These are phyloP conservation scores for Tachystola acroxantha DNA, from an alignment of 2,888 invertebrate genomes.

Conservation along the genomic window DNA sequence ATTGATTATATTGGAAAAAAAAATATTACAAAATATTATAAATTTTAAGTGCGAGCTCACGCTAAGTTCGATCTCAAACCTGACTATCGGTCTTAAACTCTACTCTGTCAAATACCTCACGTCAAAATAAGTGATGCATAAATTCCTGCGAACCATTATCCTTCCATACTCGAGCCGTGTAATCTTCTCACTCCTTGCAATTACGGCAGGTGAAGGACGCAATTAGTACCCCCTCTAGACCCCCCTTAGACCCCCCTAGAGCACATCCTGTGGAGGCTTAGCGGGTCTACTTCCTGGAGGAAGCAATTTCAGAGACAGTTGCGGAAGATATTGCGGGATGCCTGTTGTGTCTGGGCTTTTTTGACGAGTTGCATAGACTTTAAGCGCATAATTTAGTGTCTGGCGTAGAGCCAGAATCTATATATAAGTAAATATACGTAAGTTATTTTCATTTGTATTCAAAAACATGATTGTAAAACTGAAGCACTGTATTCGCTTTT, in stretches of 20 bases:
- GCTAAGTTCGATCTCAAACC: too few species aligned
- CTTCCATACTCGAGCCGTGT: constrained; percentile 6
- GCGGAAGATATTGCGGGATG: constrained; percentile 5
- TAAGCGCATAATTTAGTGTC: too few species aligned
- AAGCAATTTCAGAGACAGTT: constrained; percentile 29
- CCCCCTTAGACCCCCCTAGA: constrained; percentile 16
- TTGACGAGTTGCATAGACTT: not conserved
- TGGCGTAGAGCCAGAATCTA: too few species aligned
- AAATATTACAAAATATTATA: too few species aligned
- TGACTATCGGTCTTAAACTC: too few species aligned
- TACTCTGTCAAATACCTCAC: not conserved
- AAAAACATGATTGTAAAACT: too few species aligned
- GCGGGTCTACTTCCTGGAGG: constrained; percentile 18
- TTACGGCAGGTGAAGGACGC: constrained; percentile 34
- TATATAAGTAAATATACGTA: too few species aligned
- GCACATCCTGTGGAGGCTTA: constrained; percentile 26
- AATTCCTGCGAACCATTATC: not conserved
- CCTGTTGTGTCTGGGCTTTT: constrained; percentile 1
- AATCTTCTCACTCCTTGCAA: constrained; percentile 25
- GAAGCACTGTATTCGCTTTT: too few species aligned
- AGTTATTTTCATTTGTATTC: too few species aligned
- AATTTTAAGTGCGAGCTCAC: too few species aligned
- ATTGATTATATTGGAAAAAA: too few species aligned
- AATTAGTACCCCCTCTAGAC: constrained; percentile 23
- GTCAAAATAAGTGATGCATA: not conserved